These are phyloP conservation scores for Neogale vison DNA, from an alignment of 2,113 vertebrate species.

Conservation along the genomic window DNA sequence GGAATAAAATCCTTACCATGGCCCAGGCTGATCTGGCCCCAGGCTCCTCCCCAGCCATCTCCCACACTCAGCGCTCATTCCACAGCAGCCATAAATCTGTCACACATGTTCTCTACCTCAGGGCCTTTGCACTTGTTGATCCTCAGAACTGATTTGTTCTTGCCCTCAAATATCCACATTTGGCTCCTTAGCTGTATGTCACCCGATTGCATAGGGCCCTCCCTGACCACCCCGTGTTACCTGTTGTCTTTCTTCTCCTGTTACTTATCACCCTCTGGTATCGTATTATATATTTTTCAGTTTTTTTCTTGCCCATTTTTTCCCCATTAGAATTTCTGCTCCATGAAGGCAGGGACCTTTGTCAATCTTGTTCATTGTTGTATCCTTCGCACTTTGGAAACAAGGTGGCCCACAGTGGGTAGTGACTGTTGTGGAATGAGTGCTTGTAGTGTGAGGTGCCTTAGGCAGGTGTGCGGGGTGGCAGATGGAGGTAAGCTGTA, in stretches of 20 bases:
- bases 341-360: neutral
- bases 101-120: neutral
- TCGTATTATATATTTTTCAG: neutral
- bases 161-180: neutral
- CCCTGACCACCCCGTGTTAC: neutral
- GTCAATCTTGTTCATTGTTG: neutral
- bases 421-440: neutral
- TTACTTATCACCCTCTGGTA: neutral
- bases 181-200: neutral
- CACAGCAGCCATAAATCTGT: neutral
- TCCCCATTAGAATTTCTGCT: neutral
- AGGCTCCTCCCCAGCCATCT: no score
- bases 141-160: neutral
- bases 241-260: neutral
- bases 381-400: neutral
- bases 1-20: neutral
- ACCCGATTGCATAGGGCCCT: neutral
- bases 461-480: accelerated
- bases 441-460: accelerated
- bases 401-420: neutral
- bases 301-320: neutral
- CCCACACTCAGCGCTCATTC: accelerated
- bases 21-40: neutral
- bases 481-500: accelerated
- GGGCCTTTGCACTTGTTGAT: neutral